Conservation (phyloP, 2,888 invertebrate species). For the Ornithoptera alexandrae region DNA sequence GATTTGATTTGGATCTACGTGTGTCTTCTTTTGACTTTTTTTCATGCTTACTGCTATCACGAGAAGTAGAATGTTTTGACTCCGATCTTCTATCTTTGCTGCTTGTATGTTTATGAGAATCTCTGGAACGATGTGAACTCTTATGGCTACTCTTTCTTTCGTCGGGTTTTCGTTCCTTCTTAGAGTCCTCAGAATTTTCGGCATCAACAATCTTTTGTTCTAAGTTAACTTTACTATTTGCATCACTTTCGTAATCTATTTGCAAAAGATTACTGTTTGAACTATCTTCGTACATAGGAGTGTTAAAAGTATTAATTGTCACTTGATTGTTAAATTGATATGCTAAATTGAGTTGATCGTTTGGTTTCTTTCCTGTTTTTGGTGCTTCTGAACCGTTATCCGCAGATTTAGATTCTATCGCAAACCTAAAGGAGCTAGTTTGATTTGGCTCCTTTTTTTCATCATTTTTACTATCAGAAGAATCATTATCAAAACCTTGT, state of each 20-base stretch:
- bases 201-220: constrained; percentile 57
- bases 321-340: constrained; percentile 68
- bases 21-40: constrained; percentile 66
- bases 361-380: constrained; percentile 56
- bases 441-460: constrained; percentile 58
- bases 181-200: constrained; percentile 60
- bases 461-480: constrained; percentile 48
- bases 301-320: constrained; percentile 63
- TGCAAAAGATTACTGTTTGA: constrained; percentile 70
- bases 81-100: constrained; percentile 66
- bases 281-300: constrained; percentile 69
- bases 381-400: constrained; percentile 50
- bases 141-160: constrained; percentile 63
- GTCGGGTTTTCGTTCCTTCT: constrained; percentile 58
- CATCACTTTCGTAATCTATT: constrained; percentile 74
- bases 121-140: constrained; percentile 66
- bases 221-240: constrained; percentile 66
- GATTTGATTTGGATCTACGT: constrained; percentile 56
- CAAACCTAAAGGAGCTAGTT: constrained; percentile 61
- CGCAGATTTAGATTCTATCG: constrained; percentile 61
- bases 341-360: constrained; percentile 51
- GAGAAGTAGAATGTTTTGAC: constrained; percentile 64
- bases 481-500: constrained; percentile 68
- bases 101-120: constrained; percentile 64
- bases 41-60: constrained; percentile 61